Percentiles rank a stretch among this genome's conserved stretches.
Evolutionary conservation across 1,140 invertebrate genomes (phyloP).

Genomic region (Globodera ellingtonae): DNA sequence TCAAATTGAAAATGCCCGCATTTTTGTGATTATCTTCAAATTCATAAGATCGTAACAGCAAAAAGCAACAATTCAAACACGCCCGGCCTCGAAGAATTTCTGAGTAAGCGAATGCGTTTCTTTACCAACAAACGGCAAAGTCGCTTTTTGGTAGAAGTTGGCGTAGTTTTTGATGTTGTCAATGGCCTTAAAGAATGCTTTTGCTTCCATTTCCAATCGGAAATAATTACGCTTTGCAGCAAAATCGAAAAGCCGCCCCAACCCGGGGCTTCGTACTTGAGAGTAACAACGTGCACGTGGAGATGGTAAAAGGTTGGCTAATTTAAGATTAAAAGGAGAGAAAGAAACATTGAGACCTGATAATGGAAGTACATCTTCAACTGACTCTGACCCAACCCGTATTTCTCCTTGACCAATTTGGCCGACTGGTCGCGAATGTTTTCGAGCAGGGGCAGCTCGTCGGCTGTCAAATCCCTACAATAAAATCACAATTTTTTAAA

Average conservation of each 20-base stretch:
- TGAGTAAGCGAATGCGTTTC: conserved; percentile 37
- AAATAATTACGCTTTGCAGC: conserved; percentile 16
- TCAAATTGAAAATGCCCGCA: no score
- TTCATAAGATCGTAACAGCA: neutral
- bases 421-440: conserved; percentile 46
- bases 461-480: conserved; percentile 44
- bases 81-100: conserved; percentile 39
- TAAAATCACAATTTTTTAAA: no score
- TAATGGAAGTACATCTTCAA: conserved; percentile 85
- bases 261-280: conserved; percentile 73
- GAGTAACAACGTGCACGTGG: conserved; percentile 83
- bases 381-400: conserved; percentile 37
- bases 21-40: no score
- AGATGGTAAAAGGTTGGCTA: conserved; percentile 90
- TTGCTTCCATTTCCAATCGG: neutral
- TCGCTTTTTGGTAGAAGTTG: conserved; percentile 82
- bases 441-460: conserved; percentile 45
- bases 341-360: conserved; percentile 67
- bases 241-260: conserved; percentile 72
- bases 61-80: conserved; percentile 25
- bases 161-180: conserved; percentile 80
- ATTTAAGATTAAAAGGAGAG: neutral
- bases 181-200: conserved; percentile 74
- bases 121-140: conserved; percentile 69
- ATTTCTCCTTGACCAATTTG: conserved; percentile 42